Conservation (phyloP, 2,888 invertebrate species). For the Cremastobaeus sp. region DNA sequence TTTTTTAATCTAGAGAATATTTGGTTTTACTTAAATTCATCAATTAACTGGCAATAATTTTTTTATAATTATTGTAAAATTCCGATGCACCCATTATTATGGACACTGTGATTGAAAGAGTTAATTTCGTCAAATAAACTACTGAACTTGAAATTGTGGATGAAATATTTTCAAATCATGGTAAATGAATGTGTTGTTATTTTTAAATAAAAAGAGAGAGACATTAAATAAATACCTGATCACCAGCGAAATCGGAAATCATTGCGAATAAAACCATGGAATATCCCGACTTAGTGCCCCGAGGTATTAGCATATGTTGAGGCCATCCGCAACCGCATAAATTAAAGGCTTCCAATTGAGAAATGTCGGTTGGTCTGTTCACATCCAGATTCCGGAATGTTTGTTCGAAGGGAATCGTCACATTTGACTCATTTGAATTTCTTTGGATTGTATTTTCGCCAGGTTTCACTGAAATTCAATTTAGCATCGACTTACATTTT, state of each 20-base stretch:
- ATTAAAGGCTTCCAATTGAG: constrained; percentile 81
- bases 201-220: too few species aligned
- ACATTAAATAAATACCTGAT: constrained; percentile 79
- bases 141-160: too few species aligned
- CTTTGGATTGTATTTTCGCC: constrained; percentile 85
- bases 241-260: constrained; percentile 86
- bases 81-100: too few species aligned
- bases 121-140: too few species aligned
- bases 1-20: too few species aligned
- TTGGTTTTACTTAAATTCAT: too few species aligned
- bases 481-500: constrained; percentile 19
- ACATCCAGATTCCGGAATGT: constrained; percentile 86
- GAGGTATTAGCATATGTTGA: constrained; percentile 88
- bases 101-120: too few species aligned
- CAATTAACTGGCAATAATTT: too few species aligned
- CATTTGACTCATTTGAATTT: constrained; percentile 85
- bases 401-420: constrained; percentile 90
- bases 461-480: constrained; percentile 80
- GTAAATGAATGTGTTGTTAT: too few species aligned
- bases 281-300: constrained; percentile 84
- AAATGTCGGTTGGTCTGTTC: constrained; percentile 81
- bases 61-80: too few species aligned
- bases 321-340: constrained; percentile 96
- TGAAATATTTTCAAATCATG: too few species aligned
- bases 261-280: constrained; percentile 86